These are phyloP conservation scores for Scarus forsteni DNA, from an alignment of 2,797 vertebrate species.

Conservation along the genomic window DNA sequence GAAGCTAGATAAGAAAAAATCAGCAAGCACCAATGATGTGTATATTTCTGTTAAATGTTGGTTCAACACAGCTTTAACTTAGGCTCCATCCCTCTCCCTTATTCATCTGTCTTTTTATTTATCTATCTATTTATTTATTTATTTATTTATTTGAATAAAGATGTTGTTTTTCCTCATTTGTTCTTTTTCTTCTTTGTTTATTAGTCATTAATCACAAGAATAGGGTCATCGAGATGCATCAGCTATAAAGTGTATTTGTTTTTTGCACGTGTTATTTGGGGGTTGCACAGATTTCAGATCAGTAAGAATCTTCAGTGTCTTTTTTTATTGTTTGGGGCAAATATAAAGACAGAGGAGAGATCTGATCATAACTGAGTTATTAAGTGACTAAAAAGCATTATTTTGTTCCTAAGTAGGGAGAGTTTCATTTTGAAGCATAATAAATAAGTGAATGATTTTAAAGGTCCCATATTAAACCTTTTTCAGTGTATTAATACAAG, in stretches of 20 bases:
- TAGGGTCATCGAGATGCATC: slow-evolving; percentile 5
- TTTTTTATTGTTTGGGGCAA: slow-evolving; percentile 22
- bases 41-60: slow-evolving; percentile 1
- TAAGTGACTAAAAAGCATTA: no score
- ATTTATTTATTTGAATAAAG: slow-evolving; percentile 56
- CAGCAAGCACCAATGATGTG: neutral
- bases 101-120: slow-evolving; percentile 31
- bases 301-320: slow-evolving; percentile 25
- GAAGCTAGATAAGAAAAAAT: neutral
- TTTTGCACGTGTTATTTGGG: slow-evolving; percentile 51
- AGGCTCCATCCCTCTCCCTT: slow-evolving; percentile 1
- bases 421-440: no score
- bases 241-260: slow-evolving; percentile 44
- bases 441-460: no score
- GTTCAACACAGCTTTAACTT: neutral
- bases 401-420: no score
- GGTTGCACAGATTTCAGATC: slow-evolving; percentile 38
- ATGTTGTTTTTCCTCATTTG: slow-evolving; percentile 18
- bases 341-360: neutral
- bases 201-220: slow-evolving; percentile 29
- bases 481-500: no score
- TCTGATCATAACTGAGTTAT: neutral
- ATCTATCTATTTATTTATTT: no score
- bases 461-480: no score
- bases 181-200: slow-evolving; percentile 33